A percentile compares a stretch with the other conserved stretches of the same genome.
These are phyloP conservation scores for Anniella stebbinsi DNA, from an alignment of 2,797 vertebrate species.

Conservation along the genomic window DNA sequence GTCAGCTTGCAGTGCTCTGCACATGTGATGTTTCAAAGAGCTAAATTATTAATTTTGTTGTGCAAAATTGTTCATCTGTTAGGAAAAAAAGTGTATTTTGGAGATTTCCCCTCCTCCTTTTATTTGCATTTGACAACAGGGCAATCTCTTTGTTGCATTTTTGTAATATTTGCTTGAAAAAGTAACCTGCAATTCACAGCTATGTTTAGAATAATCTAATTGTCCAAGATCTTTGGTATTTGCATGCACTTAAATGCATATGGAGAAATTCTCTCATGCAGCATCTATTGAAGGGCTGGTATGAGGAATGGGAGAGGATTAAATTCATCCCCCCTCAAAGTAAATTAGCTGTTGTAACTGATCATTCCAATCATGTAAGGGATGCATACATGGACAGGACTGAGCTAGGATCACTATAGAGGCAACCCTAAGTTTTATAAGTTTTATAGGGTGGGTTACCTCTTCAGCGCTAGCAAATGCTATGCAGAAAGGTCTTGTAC, in stretches of 20 bases:
- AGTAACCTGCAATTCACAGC: constrained; percentile 4
- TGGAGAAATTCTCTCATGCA: neutral
- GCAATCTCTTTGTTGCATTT: constrained; percentile 61
- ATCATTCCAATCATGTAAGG: neutral
- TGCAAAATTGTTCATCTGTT: constrained; percentile 86
- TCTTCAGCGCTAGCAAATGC: neutral
- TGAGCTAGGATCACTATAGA: neutral
- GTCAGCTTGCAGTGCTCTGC: constrained; percentile 88
- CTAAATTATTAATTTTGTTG: constrained; percentile 96
- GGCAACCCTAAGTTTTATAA: neutral
- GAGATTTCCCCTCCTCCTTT: constrained; percentile 74
- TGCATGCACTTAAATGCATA: neutral
- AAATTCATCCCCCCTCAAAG: neutral
- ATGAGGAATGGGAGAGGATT: neutral
- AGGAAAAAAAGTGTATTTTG: constrained; percentile 75
- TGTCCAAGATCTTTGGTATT: neutral
- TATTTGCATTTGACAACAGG: constrained; percentile 76
- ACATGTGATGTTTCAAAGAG: constrained; percentile 86
- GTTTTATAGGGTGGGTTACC: neutral
- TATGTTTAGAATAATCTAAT: neutral
- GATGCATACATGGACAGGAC: neutral
- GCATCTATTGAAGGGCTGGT: neutral
- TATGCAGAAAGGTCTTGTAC: neutral
- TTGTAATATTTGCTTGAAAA: constrained; percentile 50
- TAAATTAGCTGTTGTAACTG: neutral